A percentile compares a stretch with the other conserved stretches of the same genome.
These are phyloP conservation scores for Prenolepis imparis DNA, from an alignment of 2,888 invertebrate genomes.

Conservation along the genomic window DNA sequence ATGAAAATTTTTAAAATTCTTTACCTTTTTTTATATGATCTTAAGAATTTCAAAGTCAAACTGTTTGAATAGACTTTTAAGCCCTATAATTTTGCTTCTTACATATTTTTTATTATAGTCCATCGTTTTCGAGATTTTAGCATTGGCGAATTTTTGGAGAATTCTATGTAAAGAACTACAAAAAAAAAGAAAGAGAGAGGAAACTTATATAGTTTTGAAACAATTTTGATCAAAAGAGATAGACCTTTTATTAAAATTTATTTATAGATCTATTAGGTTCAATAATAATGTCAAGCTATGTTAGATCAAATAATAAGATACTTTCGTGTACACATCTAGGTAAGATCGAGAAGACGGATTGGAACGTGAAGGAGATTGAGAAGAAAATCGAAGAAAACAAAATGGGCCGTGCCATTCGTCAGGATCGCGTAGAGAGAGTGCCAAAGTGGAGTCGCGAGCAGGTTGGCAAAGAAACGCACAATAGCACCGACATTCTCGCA, in stretches of 20 bases:
- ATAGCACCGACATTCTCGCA: slow-evolving; percentile 8
- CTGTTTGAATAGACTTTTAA: neutral
- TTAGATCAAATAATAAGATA: neutral
- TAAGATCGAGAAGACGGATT: slow-evolving; percentile 95
- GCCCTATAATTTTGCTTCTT: neutral
- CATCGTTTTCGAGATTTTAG: neutral
- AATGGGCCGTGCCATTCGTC: slow-evolving; percentile 89
- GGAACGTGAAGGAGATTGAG: slow-evolving; percentile 96
- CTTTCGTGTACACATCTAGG: slow-evolving; percentile 84
- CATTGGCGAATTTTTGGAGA: neutral
- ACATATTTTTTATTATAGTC: neutral
- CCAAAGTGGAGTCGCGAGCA: slow-evolving; percentile 97
- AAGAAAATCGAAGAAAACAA: slow-evolving; percentile 94
- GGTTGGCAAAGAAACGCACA: slow-evolving; percentile 82
- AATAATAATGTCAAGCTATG: neutral
- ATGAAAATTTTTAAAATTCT: too few relatives aligned
- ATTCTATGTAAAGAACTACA: neutral
- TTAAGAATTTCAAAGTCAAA: too few relatives aligned
- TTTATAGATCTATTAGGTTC: neutral
- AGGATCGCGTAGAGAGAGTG: slow-evolving; percentile 90
- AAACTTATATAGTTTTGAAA: neutral
- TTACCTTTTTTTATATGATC: too few relatives aligned
- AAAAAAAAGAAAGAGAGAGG: too few relatives aligned
- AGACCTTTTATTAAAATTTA: neutral
- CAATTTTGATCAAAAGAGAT: neutral